Evolutionary conservation across 2,888 invertebrate species (phyloP).

Genomic region (Sarcophaga variegata): DNA sequence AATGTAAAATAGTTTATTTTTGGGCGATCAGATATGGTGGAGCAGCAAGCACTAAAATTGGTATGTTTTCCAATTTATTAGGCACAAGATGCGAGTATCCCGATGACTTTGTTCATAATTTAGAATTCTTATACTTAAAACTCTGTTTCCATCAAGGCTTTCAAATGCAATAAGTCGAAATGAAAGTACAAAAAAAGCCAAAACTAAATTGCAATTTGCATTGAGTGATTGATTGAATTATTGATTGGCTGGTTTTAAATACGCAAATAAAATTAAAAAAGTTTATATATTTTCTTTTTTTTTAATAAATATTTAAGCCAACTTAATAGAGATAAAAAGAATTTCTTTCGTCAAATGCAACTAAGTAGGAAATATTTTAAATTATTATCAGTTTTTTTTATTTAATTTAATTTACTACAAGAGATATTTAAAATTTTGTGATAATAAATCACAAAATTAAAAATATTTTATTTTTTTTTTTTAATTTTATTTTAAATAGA

Average conservation of each 20-base stretch:
- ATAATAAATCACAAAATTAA: slow-evolving; percentile 55
- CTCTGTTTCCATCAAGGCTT: not conserved
- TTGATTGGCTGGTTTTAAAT: slow-evolving; percentile 3
- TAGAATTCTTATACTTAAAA: no score
- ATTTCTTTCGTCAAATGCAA: slow-evolving; percentile 65
- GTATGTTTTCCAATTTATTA: no score
- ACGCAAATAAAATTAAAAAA: slow-evolving; percentile 34
- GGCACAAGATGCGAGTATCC: no score
- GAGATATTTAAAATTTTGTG: slow-evolving; percentile 46
- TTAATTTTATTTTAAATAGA: not conserved
- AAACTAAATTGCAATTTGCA: slow-evolving; percentile 37
- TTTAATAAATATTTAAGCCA: slow-evolving; percentile 55
- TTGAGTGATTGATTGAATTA: not conserved
- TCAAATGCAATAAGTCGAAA: not conserved
- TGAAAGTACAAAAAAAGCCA: slow-evolving; percentile 6
- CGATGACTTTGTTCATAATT: no score
- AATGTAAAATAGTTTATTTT: no score
- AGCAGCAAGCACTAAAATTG: no score
- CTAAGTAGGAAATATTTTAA: slow-evolving; percentile 66
- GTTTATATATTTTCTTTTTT: not conserved
- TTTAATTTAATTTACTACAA: slow-evolving; percentile 30
- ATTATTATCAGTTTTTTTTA: slow-evolving; percentile 6
- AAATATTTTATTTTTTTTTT: slow-evolving; percentile 1
- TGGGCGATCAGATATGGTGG: no score
- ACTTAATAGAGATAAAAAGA: slow-evolving; percentile 36